These are phyloP conservation scores for Carterocephalus palaemon DNA, from an alignment of 2,888 invertebrate species.

Conservation along the genomic window DNA sequence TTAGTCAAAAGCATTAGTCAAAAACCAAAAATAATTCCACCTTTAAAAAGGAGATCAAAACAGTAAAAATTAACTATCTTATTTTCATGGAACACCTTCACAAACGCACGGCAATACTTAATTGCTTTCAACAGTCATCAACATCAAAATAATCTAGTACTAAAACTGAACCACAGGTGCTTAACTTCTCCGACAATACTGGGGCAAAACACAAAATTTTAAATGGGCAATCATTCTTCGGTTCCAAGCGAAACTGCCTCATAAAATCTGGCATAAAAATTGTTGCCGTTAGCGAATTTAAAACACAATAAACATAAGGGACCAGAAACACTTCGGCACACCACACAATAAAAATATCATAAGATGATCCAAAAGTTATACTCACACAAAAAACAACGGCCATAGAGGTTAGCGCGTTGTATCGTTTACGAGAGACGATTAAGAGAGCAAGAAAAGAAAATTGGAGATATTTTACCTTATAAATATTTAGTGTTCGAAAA, in stretches of 20 bases:
- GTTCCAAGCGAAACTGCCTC: conserved; percentile 25
- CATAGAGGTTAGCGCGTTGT: conserved; percentile 34
- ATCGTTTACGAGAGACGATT: not conserved
- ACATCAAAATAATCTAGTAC: conserved; percentile 13
- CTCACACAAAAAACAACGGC: conserved; percentile 27
- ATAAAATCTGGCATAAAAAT: conserved; percentile 47
- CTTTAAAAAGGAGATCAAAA: no score
- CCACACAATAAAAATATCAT: conserved; percentile 40
- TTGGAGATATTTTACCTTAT: not conserved
- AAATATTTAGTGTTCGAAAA: no score
- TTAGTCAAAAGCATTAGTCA: no score
- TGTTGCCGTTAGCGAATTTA: conserved; percentile 45
- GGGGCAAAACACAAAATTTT: conserved; percentile 28
- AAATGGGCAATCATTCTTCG: conserved; percentile 27
- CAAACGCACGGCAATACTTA: no score
- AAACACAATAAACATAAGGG: conserved; percentile 50
- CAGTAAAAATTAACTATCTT: no score
- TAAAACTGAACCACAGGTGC: conserved; percentile 21
- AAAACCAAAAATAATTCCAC: no score
- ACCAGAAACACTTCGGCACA: conserved; percentile 45
- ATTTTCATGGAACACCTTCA: no score
- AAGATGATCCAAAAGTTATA: conserved; percentile 26
- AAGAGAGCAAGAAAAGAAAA: not conserved
- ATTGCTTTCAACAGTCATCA: no score
- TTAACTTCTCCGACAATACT: conserved; percentile 26